These are phyloP conservation scores for Halictus ligatus DNA, from an alignment of 2,888 invertebrate genomes.

Conservation along the genomic window DNA sequence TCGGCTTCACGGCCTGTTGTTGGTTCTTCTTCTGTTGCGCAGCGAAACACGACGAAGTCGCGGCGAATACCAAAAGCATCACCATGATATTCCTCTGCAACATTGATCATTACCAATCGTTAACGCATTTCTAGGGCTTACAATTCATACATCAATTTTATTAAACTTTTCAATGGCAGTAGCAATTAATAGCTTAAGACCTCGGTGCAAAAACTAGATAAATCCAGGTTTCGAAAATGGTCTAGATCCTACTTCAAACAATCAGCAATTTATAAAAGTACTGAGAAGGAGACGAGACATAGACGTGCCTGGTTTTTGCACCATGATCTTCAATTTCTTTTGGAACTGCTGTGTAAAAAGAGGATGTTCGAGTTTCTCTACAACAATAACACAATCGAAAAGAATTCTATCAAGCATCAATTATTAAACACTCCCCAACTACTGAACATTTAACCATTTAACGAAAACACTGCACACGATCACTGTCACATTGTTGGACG, in stretches of 20 bases:
- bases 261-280: too few relatives aligned
- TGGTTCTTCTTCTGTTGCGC: too few relatives aligned
- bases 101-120: not conserved
- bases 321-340: not conserved
- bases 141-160: too few relatives aligned
- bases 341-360: not conserved
- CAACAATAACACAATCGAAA: not conserved
- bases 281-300: too few relatives aligned
- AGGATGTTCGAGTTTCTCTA: not conserved
- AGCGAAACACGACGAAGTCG: conserved; percentile 13
- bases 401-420: not conserved
- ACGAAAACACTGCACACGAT: not conserved
- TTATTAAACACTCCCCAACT: not conserved
- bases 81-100: conserved; percentile 67
- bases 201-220: too few relatives aligned
- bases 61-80: conserved; percentile 43
- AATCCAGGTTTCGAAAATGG: too few relatives aligned
- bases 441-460: not conserved
- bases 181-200: too few relatives aligned
- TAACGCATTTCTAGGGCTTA: not conserved
- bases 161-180: too few relatives aligned
- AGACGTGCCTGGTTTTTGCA: too few relatives aligned
- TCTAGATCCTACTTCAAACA: too few relatives aligned
- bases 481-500: not conserved
- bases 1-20: not conserved